phyloP scores from a whole-genome alignment of 1,140 invertebrate species.

The Chlorops oryzae region DNA sequence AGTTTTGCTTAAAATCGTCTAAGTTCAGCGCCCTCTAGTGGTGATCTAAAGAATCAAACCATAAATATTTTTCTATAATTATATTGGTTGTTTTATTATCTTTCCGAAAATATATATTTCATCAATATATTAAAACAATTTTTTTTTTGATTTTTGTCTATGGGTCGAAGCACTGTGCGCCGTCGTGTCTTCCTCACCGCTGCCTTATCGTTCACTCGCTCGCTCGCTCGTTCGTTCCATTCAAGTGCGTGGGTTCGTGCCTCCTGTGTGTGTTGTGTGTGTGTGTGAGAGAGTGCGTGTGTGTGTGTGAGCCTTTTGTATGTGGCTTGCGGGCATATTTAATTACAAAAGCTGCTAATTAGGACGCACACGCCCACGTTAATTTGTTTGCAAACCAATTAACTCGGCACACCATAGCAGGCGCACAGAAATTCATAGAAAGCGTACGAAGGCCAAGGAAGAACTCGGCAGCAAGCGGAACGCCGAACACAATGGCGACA shows the following conservation, averaged over 20 bases:
- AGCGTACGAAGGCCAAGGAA: conserved; percentile 22
- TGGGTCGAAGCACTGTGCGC: no score
- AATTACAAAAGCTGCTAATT: conserved; percentile 49
- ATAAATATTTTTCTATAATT: no score
- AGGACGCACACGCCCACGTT: conserved; percentile 47
- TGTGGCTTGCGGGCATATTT: conserved; percentile 48
- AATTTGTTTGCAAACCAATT: conserved; percentile 49
- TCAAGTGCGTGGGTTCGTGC: neutral
- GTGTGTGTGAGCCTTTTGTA: neutral
- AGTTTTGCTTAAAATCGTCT: no score
- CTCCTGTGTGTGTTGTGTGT: neutral
- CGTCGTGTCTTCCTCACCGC: no score
- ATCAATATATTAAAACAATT: no score
- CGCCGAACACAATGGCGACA: conserved; percentile 6
- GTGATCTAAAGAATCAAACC: no score
- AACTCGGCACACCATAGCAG: conserved; percentile 46
- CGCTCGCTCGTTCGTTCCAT: no score
- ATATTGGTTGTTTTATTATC: no score
- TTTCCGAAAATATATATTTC: no score
- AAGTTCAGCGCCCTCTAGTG: no score
- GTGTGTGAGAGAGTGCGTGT: neutral
- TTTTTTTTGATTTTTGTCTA: no score
- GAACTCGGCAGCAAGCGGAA: conserved; percentile 13
- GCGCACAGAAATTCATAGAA: conserved; percentile 43
- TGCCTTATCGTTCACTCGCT: neutral